A percentile compares a stretch with the other conserved stretches of the same genome.
These are phyloP conservation scores for Drosophila trichaetosa DNA, from an alignment of 2,888 invertebrate species.

Conservation along the genomic window DNA sequence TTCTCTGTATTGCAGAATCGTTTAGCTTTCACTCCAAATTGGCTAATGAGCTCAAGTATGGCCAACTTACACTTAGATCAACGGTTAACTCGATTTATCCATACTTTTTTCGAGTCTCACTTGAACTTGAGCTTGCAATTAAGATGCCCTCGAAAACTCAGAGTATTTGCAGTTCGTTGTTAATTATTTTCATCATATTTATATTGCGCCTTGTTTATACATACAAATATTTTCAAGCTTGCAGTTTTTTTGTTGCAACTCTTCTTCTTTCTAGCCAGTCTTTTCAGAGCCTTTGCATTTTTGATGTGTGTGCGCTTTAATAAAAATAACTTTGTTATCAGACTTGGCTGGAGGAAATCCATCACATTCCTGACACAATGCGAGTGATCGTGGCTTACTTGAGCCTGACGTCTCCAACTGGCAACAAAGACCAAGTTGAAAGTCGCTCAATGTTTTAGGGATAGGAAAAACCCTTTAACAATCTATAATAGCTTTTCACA, in stretches of 20 bases:
- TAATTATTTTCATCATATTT: conserved; percentile 28
- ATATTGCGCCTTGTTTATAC: conserved; percentile 70
- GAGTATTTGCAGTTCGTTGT: conserved; percentile 8
- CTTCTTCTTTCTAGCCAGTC: conserved; percentile 8
- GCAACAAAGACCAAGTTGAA: not conserved
- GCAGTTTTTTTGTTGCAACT: conserved; percentile 36
- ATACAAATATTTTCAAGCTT: conserved; percentile 64
- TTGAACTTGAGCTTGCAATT: not conserved
- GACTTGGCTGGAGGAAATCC: conserved; percentile 24
- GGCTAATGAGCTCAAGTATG: fast-evolving
- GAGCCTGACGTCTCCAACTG: not conserved
- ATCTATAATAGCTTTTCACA: conserved; percentile 15
- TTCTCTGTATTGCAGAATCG: not conserved
- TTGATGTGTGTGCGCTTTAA: conserved; percentile 56
- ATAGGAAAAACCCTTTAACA: not conserved
- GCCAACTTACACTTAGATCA: not conserved
- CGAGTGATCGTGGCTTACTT: conserved; percentile 1
- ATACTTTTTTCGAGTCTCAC: not conserved
- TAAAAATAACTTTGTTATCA: conserved; percentile 55
- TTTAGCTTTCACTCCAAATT: not conserved
- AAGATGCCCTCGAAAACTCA: not conserved
- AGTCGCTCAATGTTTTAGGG: not conserved
- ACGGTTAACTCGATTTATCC: not conserved
- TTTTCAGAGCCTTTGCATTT: conserved; percentile 31
- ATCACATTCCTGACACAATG: conserved; percentile 27